A percentile compares a stretch with the other conserved stretches of the same genome.
Evolutionary conservation across 2,797 vertebrate species (phyloP).

Genomic region (Syngnathus acus): DNA sequence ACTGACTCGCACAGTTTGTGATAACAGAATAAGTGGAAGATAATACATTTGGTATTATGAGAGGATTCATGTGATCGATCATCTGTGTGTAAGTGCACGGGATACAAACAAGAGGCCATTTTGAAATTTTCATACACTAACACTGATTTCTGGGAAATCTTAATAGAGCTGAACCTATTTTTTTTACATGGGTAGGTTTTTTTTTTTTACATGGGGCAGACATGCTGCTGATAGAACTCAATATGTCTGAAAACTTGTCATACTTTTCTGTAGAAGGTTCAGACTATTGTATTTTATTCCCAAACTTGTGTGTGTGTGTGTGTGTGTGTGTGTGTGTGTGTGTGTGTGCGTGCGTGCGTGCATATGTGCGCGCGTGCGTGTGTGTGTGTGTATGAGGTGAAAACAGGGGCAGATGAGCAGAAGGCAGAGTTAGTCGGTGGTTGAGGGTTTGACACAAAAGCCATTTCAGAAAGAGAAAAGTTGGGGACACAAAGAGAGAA

Average conservation of each 20-base stretch:
- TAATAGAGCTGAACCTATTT: conserved; percentile 34
- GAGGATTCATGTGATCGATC: conserved; percentile 7
- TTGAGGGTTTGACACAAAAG: conserved; percentile 62
- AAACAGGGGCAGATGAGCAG: conserved; percentile 67
- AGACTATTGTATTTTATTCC: not conserved
- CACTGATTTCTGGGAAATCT: conserved; percentile 34
- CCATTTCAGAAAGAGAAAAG: conserved; percentile 62
- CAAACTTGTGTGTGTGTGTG: not conserved
- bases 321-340: not conserved
- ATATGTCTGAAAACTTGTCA: not conserved
- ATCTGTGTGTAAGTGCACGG: conserved; percentile 8
- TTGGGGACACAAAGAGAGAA: conserved; percentile 68
- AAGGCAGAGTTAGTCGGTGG: conserved; percentile 53
- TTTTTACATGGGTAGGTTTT: conserved; percentile 25
- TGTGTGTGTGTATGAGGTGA: conserved; percentile 37
- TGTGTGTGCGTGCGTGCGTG: not conserved
- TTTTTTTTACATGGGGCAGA: conserved; percentile 28
- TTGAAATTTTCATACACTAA: conserved; percentile 49
- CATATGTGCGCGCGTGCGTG: not conserved
- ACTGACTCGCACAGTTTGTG: conserved; percentile 50
- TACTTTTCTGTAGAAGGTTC: not conserved
- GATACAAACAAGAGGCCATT: conserved; percentile 55
- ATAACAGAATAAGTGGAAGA: conserved; percentile 7
- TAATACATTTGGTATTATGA: conserved; percentile 14
- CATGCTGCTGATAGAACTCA: not conserved